phyloP scores from a whole-genome alignment of 1,140 invertebrate genomes.

The Drosophila elegans region DNA sequence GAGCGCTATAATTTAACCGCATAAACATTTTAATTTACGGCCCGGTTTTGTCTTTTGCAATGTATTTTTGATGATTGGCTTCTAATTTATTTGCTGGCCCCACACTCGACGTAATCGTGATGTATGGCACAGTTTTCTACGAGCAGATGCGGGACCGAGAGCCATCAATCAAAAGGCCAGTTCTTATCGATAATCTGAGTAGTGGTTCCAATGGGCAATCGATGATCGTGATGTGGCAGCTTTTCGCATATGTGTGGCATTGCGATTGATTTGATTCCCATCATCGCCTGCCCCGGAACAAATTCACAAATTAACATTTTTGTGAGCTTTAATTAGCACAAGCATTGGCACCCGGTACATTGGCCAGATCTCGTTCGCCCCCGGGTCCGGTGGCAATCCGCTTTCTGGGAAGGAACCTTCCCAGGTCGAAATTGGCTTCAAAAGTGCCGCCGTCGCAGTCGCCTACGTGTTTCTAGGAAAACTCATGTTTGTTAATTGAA shows the following conservation, averaged over 20 bases:
- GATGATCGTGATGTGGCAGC: constrained; percentile 37
- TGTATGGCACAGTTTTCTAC: constrained; percentile 36
- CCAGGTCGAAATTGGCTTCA: constrained; percentile 43
- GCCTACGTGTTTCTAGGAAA: constrained; percentile 64
- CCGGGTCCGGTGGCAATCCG: constrained; percentile 8
- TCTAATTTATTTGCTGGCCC: constrained; percentile 65
- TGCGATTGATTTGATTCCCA: constrained; percentile 34
- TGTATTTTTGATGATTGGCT: constrained; percentile 74
- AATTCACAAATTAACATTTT: constrained; percentile 65
- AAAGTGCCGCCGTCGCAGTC: constrained; percentile 58
- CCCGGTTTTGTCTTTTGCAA: constrained; percentile 58
- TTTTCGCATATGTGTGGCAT: constrained; percentile 45
- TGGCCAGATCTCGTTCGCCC: constrained; percentile 9
- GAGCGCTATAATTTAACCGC: constrained; percentile 57
- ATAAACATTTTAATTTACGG: constrained; percentile 80
- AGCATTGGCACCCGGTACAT: constrained; percentile 16
- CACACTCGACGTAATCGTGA: constrained; percentile 27
- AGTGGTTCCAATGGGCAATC: constrained; percentile 5
- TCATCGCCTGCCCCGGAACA: constrained; percentile 50
- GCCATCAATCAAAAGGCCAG: constrained; percentile 58
- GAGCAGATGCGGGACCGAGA: constrained; percentile 19
- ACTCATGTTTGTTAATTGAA: constrained; percentile 69
- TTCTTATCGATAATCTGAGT: constrained; percentile 28
- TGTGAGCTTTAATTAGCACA: constrained; percentile 66
- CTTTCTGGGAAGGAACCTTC: constrained; percentile 40